phyloP scores from a whole-genome alignment of 2,113 vertebrate genomes.

The Xenotilapia leptura region DNA sequence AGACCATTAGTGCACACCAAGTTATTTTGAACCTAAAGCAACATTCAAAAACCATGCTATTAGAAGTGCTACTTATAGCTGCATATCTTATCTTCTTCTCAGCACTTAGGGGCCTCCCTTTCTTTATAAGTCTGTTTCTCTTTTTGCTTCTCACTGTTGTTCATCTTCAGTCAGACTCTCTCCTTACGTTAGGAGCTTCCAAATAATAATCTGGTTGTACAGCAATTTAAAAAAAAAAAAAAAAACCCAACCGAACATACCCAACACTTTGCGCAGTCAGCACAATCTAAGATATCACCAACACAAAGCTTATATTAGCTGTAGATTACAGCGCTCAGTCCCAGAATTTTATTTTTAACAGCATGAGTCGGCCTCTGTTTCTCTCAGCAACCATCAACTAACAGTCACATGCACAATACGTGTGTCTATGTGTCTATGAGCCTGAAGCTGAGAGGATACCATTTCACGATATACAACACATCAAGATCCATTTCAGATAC shows the following conservation, averaged over 20 bases:
- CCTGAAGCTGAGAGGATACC: neutral
- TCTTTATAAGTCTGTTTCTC: neutral
- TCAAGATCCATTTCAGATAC: neutral
- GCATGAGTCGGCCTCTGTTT: neutral
- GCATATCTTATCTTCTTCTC: constrained; percentile 58
- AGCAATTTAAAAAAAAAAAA: neutral
- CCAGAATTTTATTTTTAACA: constrained; percentile 32
- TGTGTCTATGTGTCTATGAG: neutral
- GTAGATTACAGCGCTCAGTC: neutral
- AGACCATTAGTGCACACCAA: constrained; percentile 1
- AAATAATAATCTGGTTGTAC: neutral
- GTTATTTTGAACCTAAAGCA: constrained; percentile 42
- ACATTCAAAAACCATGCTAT: neutral
- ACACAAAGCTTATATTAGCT: constrained; percentile 10
- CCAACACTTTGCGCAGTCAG: neutral
- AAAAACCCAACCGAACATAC: neutral
- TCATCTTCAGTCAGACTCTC: neutral
- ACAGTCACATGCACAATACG: neutral
- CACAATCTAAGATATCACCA: neutral
- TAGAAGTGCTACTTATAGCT: constrained; percentile 39
- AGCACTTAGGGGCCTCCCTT: neutral
- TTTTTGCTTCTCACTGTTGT: neutral
- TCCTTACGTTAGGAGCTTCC: neutral
- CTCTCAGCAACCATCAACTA: neutral
- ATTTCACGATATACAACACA: neutral